phyloP scores from a whole-genome alignment of 2,797 vertebrate genomes.

The Diplodus puntazzo region DNA sequence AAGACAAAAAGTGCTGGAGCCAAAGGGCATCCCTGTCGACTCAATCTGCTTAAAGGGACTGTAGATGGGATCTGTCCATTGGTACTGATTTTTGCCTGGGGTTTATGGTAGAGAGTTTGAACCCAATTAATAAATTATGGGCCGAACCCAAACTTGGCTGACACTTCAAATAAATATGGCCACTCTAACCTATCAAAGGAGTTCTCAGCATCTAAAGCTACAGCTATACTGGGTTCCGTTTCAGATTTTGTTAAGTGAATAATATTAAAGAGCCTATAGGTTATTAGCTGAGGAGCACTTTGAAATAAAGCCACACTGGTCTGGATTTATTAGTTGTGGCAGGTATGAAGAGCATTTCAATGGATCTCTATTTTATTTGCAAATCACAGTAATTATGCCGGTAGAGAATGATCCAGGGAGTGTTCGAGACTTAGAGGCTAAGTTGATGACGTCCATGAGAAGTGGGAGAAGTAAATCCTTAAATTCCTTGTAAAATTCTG shows the following conservation, averaged over 20 bases:
- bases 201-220: slow-evolving; percentile 1
- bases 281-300: slow-evolving; percentile 10
- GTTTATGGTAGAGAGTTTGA: neutral
- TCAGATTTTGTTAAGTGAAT: slow-evolving; percentile 20
- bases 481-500: too few relatives aligned
- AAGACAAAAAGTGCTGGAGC: slow-evolving; percentile 9
- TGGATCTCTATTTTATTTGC: too few relatives aligned
- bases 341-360: neutral
- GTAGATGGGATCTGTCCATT: neutral
- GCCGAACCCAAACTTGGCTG: neutral
- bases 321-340: slow-evolving; percentile 6
- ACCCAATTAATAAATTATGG: neutral
- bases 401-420: too few relatives aligned
- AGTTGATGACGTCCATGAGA: too few relatives aligned
- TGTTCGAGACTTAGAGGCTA: too few relatives aligned
- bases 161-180: neutral
- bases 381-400: too few relatives aligned
- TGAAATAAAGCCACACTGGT: slow-evolving; percentile 21
- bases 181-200: slow-evolving; percentile 3
- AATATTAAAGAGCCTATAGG: slow-evolving; percentile 20
- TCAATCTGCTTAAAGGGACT: slow-evolving; percentile 1
- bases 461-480: too few relatives aligned
- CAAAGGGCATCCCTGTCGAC: neutral
- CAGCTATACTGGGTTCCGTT: neutral
- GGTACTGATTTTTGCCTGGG: slow-evolving; percentile 2